phyloP scores from a whole-genome alignment of 1,140 invertebrate genomes.

The Bacillus rossius region DNA sequence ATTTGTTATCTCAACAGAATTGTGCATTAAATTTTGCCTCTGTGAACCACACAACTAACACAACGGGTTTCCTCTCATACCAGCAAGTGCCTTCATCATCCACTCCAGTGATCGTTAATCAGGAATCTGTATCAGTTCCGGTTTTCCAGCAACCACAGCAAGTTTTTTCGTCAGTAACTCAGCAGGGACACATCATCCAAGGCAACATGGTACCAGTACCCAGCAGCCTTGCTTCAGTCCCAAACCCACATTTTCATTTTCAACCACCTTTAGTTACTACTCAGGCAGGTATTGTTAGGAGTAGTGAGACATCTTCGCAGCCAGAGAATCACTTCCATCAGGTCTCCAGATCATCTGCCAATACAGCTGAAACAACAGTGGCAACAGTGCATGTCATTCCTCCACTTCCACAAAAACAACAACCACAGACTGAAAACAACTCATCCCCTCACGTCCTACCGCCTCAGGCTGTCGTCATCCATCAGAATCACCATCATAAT shows the following conservation, averaged over 20 bases:
- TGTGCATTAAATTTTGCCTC: background rate
- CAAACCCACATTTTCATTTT: background rate
- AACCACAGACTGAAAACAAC: background rate
- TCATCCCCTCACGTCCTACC: background rate
- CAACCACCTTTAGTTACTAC: background rate
- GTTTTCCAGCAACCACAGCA: background rate
- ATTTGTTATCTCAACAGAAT: background rate
- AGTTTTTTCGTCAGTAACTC: background rate
- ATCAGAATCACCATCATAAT: background rate
- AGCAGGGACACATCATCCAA: background rate
- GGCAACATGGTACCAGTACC: background rate
- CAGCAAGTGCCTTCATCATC: background rate
- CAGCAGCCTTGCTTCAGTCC: background rate
- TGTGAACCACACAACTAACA: too few species aligned
- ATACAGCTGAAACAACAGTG: background rate
- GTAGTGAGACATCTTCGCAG: background rate
- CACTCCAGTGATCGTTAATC: conserved; percentile 5
- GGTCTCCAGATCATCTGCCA: background rate
- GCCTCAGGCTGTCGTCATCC: background rate
- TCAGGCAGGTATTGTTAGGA: background rate
- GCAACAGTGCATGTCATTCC: background rate
- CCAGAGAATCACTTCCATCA: conserved; percentile 4
- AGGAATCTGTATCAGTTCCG: background rate
- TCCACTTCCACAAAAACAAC: background rate
- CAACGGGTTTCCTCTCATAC: background rate